Conservation (phyloP, 35 echinoderm and acorn worm genomes). For the Ophioderma brevispina region DNA sequence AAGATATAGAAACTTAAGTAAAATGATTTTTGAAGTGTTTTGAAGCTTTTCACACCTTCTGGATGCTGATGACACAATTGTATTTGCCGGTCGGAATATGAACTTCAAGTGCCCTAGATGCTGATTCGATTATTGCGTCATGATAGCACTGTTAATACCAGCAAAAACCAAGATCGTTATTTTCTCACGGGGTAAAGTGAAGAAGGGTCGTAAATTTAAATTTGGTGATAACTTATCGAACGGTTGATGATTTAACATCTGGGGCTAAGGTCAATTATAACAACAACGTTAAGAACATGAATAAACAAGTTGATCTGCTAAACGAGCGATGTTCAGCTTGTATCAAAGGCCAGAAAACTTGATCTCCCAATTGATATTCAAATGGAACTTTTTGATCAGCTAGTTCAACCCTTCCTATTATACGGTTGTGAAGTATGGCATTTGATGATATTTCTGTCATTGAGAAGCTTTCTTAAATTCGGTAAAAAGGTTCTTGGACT, state of each 20-base stretch:
- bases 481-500: background rate
- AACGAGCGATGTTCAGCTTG: slow-evolving; percentile 2
- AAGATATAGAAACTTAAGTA: slow-evolving; percentile 2
- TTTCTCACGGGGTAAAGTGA: background rate
- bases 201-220: background rate
- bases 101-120: slow-evolving; percentile 2
- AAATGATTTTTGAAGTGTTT: slow-evolving; percentile 45
- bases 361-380: slow-evolving; percentile 28
- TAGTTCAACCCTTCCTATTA: background rate
- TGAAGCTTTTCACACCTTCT: slow-evolving; percentile 33
- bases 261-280: background rate
- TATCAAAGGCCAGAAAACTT: slow-evolving; percentile 1
- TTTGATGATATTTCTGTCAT: background rate
- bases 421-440: slow-evolving; percentile 1
- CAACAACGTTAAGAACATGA: background rate
- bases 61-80: slow-evolving; percentile 40
- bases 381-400: slow-evolving; percentile 29
- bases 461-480: background rate
- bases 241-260: background rate
- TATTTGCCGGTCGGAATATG: background rate
- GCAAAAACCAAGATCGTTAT: background rate
- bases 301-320: background rate
- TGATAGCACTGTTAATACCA: slow-evolving; percentile 38
- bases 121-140: slow-evolving; percentile 2
- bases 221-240: background rate